Conservation (phyloP, 35 echinoderm and acorn worm genomes). For the Ptychodera flava region DNA sequence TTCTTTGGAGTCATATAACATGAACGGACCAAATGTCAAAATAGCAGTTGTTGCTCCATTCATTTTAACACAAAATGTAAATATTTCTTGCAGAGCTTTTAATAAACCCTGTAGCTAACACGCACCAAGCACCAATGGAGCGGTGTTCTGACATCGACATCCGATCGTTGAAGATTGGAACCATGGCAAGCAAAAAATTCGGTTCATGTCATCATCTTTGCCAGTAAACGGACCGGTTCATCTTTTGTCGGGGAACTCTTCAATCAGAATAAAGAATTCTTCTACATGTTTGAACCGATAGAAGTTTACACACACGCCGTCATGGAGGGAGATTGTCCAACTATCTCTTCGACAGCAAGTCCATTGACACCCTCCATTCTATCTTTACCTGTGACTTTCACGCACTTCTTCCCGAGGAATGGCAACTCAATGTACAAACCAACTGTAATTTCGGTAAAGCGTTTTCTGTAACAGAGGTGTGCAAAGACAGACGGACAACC, state of each 20-base stretch:
- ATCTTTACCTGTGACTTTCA: slow-evolving; percentile 2
- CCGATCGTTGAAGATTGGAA: too few species aligned
- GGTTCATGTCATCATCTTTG: slow-evolving; percentile 31
- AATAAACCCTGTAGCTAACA: background rate
- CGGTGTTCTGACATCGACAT: too few species aligned
- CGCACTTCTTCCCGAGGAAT: background rate
- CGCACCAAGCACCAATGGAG: background rate
- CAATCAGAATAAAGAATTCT: slow-evolving; percentile 64
- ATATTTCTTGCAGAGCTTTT: background rate
- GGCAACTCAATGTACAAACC: background rate
- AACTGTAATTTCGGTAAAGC: background rate
- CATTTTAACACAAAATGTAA: too few species aligned
- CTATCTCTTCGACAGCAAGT: background rate
- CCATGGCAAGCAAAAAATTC: too few species aligned
- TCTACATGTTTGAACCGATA: slow-evolving; percentile 79
- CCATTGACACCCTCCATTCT: background rate
- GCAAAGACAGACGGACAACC: background rate
- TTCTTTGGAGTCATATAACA: too few species aligned
- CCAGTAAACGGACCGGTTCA: slow-evolving; percentile 80
- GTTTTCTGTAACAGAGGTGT: background rate
- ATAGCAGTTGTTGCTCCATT: background rate
- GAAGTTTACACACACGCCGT: slow-evolving; percentile 46
- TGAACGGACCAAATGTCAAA: background rate
- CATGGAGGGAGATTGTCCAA: slow-evolving; percentile 19
- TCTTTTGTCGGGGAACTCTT: slow-evolving; percentile 90